phyloP scores from a whole-genome alignment of 2,888 invertebrate genomes.

The Meteorus cinctellus region DNA sequence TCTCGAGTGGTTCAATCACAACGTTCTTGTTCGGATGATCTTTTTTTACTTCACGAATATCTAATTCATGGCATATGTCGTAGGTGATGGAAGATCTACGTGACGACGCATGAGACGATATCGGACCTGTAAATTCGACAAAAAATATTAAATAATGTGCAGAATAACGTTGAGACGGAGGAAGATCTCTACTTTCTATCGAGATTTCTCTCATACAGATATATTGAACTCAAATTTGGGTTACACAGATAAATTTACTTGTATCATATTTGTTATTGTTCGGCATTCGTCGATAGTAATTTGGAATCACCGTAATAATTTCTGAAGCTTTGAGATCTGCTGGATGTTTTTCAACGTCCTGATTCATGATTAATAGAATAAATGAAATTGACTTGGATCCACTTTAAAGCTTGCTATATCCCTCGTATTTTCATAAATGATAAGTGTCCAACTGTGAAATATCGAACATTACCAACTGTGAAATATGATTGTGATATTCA shows the following conservation, averaged over 20 bases:
- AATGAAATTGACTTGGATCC: not conserved
- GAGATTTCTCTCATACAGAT: too few relatives aligned
- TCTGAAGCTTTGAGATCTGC: not conserved
- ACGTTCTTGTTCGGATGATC: not conserved
- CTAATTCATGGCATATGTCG: not conserved
- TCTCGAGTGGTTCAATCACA: not conserved
- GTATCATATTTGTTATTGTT: not conserved
- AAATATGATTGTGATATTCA: too few relatives aligned
- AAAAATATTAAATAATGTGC: not conserved
- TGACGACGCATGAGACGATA: not conserved
- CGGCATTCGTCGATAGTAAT: not conserved
- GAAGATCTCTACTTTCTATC: too few relatives aligned
- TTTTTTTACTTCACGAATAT: not conserved
- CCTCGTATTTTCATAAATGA: too few relatives aligned
- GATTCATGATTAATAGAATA: conserved; percentile 13
- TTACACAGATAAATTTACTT: not conserved
- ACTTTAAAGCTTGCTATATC: too few relatives aligned
- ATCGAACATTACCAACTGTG: too few relatives aligned
- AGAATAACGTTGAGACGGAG: too few relatives aligned
- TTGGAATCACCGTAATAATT: not conserved
- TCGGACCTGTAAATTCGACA: not conserved
- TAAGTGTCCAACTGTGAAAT: too few relatives aligned
- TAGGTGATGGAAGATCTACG: not conserved
- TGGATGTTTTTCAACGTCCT: not conserved
- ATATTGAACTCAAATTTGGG: not conserved